Conservation (phyloP, 2,113 vertebrate genomes). For the Corythaeola cristata region DNA sequence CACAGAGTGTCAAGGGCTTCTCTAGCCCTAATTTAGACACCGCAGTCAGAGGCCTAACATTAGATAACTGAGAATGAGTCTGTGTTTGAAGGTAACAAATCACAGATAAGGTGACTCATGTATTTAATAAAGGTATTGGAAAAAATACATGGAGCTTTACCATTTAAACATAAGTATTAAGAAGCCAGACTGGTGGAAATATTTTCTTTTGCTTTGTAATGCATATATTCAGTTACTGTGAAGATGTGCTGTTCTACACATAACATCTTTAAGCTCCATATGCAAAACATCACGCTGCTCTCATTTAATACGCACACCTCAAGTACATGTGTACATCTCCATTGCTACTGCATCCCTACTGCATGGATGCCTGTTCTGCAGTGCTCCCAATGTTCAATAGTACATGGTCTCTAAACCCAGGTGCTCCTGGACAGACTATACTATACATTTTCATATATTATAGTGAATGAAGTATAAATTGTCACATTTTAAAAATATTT, state of each 20-base stretch:
- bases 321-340: not conserved
- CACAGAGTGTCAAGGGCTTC: rapidly evolving
- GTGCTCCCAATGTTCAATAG: rapidly evolving
- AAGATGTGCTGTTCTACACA: not conserved
- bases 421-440: not conserved
- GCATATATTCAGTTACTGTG: not conserved
- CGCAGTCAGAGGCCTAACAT: not conserved
- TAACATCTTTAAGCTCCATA: not conserved
- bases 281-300: not conserved
- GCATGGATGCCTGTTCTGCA: not conserved
- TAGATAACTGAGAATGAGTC: not conserved
- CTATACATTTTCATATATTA: not conserved
- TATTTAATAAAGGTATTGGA: not conserved
- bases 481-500: not conserved
- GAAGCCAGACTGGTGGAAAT: not conserved
- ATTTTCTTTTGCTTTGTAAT: not conserved
- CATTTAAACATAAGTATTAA: not conserved
- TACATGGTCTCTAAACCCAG: not conserved
- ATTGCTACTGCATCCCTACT: not conserved
- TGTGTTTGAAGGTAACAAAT: not conserved
- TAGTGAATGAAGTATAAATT: not conserved
- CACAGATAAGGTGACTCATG: not conserved
- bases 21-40: not conserved
- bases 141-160: not conserved
- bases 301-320: not conserved